These are phyloP conservation scores for Microctenopoma steveboyesi DNA, from an alignment of 2,797 vertebrate species.

Conservation along the genomic window DNA sequence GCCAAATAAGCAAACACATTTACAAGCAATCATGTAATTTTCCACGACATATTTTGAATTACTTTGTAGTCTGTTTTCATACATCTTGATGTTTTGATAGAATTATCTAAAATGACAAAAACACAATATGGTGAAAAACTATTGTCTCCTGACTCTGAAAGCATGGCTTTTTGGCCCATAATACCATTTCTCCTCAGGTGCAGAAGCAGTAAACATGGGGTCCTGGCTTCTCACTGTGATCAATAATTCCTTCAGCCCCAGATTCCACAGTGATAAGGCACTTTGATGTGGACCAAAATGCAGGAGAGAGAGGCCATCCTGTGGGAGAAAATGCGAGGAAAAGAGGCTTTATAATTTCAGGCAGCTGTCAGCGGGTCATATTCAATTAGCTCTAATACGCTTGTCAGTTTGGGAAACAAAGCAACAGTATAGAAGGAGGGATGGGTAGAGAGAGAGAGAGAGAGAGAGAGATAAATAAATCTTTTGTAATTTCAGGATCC, in stretches of 20 bases:
- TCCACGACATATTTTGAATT: constrained; percentile 1
- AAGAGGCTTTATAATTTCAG: constrained; percentile 77
- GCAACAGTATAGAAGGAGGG: constrained; percentile 39
- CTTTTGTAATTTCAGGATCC: constrained; percentile 41
- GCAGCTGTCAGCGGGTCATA: constrained; percentile 62
- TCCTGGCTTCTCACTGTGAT: constrained; percentile 62
- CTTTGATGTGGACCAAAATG: constrained; percentile 77
- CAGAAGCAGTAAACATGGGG: constrained; percentile 49
- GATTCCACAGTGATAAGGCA: constrained; percentile 63
- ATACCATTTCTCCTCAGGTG: constrained; percentile 24
- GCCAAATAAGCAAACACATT: constrained; percentile 12
- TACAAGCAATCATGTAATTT: constrained; percentile 12
- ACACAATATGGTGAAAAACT: neutral
- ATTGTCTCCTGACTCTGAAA: constrained; percentile 57
- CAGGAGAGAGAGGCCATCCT: constrained; percentile 42
- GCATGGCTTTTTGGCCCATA: constrained; percentile 49
- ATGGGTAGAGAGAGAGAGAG: neutral
- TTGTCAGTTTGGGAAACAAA: constrained; percentile 64
- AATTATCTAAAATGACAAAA: constrained; percentile 41
- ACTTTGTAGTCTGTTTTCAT: constrained; percentile 5
- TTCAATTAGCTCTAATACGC: constrained; percentile 70
- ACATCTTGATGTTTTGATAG: neutral
- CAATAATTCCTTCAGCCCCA: constrained; percentile 74
- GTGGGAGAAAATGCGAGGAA: constrained; percentile 60
- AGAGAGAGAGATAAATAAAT: constrained; percentile 32